These are phyloP conservation scores for Crotalus tigris DNA, from an alignment of 2,113 vertebrate genomes.

Conservation along the genomic window DNA sequence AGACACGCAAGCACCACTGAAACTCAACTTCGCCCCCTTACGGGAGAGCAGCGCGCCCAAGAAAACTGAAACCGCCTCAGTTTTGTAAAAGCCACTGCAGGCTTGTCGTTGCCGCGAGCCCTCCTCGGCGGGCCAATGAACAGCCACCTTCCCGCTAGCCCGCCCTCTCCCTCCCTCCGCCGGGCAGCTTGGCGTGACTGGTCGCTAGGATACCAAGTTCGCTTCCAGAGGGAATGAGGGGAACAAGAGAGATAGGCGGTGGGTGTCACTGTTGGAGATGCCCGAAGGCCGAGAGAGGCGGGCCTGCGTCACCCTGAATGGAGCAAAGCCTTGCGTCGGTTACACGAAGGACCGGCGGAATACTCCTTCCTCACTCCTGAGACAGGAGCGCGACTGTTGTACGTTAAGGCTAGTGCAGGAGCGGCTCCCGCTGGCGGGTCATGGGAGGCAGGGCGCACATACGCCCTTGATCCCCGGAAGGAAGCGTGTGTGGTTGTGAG, in stretches of 20 bases:
- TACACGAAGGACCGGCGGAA: no score
- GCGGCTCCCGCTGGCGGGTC: neutral
- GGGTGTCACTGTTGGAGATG: neutral
- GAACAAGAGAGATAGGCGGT: no score
- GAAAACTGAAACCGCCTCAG: neutral
- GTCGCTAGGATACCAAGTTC: slow-evolving; percentile 17
- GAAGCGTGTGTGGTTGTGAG: neutral
- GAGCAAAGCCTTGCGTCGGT: neutral
- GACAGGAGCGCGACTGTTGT: neutral
- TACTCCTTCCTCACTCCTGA: no score
- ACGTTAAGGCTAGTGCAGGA: neutral
- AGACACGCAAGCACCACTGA: neutral
- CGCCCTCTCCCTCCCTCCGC: neutral
- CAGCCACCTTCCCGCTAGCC: neutral
- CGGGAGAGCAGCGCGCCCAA: neutral
- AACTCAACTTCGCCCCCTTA: neutral
- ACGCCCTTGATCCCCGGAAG: no score
- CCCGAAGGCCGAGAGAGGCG: neutral
- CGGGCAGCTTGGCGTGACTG: neutral
- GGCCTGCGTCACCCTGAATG: neutral
- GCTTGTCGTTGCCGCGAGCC: neutral
- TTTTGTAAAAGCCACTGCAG: neutral
- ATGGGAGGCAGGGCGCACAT: no score
- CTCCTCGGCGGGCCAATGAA: neutral
- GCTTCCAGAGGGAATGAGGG: neutral